Evolutionary conservation across 2,113 vertebrate species (phyloP).

Genomic region (Helogale parvula): DNA sequence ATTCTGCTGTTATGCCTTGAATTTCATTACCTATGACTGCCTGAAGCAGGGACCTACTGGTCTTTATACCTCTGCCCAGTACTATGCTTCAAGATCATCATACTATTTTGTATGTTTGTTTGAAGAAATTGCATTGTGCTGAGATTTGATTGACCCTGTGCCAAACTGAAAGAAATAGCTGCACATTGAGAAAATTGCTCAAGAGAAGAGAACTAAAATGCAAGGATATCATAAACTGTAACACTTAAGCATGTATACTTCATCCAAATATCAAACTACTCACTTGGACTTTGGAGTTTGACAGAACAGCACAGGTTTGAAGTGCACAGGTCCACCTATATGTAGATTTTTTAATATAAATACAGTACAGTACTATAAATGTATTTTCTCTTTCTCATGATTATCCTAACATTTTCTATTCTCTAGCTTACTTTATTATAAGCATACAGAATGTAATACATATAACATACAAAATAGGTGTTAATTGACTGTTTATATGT

Average conservation of each 20-base stretch:
- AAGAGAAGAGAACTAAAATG: neutral
- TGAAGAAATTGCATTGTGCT: conserved; percentile 22
- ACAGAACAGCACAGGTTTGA: neutral
- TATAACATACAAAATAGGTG: neutral
- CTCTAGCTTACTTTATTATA: neutral
- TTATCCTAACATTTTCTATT: neutral
- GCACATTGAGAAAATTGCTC: conserved; percentile 23
- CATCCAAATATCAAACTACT: conserved; percentile 20
- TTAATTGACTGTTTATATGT: neutral
- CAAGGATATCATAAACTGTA: conserved; percentile 36
- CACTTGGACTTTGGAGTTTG: neutral
- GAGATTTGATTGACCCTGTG: neutral
- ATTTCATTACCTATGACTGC: neutral
- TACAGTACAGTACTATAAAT: neutral
- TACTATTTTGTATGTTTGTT: neutral
- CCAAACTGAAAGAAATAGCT: neutral
- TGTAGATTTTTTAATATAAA: neutral
- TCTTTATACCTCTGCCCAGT: neutral
- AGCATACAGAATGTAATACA: neutral
- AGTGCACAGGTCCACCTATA: neutral
- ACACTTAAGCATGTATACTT: conserved; percentile 38
- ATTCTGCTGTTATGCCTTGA: neutral
- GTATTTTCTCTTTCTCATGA: neutral
- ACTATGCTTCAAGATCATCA: neutral
- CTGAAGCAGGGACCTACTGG: neutral